These are phyloP conservation scores for Aporrectodea caliginosa DNA, from an alignment of 1,140 invertebrate species.

Conservation along the genomic window DNA sequence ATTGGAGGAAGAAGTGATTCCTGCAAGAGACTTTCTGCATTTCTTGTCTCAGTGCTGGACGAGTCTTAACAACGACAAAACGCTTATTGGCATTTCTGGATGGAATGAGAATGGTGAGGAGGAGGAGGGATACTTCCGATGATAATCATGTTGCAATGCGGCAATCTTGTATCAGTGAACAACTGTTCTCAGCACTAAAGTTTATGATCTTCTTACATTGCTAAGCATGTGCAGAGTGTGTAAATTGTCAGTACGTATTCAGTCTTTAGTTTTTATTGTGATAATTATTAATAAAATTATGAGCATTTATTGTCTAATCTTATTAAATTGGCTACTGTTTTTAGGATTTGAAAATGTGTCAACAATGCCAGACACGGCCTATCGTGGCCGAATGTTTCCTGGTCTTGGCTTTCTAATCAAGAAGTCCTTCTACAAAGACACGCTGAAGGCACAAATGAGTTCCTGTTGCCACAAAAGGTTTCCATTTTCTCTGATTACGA, in stretches of 20 bases:
- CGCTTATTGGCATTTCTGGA: constrained; percentile 54
- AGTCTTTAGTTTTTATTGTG: no score
- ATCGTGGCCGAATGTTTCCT: constrained; percentile 49
- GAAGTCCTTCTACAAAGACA: constrained; percentile 36
- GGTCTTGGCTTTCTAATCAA: constrained; percentile 49
- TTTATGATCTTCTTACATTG: no score
- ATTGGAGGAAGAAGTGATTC: constrained; percentile 58
- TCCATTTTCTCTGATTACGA: no score
- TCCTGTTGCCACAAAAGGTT: constrained; percentile 38
- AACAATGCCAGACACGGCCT: constrained; percentile 40
- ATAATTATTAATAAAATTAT: no score
- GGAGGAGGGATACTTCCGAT: no score
- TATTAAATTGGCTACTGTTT: no score
- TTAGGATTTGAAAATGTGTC: constrained; percentile 50
- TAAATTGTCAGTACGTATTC: no score
- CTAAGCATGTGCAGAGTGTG: no score
- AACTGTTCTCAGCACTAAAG: no score
- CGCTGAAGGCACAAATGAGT: constrained; percentile 34
- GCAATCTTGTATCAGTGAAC: no score
- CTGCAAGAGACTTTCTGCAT: constrained; percentile 58
- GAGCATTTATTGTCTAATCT: no score
- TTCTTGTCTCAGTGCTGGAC: constrained; percentile 56
- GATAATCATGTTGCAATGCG: no score
- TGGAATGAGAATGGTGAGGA: constrained; percentile 59
- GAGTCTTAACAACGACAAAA: constrained; percentile 49